Conservation (phyloP, 2,888 invertebrate species). For the Chromoteleia sp. region DNA sequence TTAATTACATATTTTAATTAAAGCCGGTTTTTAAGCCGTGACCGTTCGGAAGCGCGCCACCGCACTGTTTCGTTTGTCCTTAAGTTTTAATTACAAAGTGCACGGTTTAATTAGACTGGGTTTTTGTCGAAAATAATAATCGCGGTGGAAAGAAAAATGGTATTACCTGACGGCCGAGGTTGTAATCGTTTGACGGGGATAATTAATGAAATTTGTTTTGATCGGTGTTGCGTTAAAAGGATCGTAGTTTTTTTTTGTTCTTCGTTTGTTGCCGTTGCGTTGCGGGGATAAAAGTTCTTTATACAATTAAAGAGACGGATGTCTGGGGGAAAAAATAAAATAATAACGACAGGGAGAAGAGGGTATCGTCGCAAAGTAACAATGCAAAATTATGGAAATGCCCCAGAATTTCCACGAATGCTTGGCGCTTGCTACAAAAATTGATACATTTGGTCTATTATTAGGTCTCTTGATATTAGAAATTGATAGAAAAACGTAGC, state of each 20-base stretch:
- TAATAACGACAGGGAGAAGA: background rate
- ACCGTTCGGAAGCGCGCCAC: background rate
- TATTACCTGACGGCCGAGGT: background rate
- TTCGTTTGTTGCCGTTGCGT: too few species aligned
- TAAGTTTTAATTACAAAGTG: slow-evolving; percentile 17
- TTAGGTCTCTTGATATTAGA: too few species aligned
- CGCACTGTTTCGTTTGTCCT: background rate
- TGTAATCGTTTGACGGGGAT: background rate
- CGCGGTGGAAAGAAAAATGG: background rate
- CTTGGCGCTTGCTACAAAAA: too few species aligned
- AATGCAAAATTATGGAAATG: background rate
- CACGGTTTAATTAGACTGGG: slow-evolving; percentile 2
- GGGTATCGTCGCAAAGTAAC: background rate
- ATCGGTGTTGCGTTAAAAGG: background rate
- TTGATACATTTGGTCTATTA: too few species aligned
- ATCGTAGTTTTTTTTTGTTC: background rate
- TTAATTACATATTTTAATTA: slow-evolving; percentile 36
- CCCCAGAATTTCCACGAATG: too few species aligned
- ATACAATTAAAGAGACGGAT: background rate
- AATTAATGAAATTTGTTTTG: slow-evolving; percentile 9
- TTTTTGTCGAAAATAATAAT: background rate
- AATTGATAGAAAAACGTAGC: too few species aligned
- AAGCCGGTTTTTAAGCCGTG: background rate
- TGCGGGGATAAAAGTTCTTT: too few species aligned
- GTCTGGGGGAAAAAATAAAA: too few species aligned